Percentiles rank a stretch among this genome's conserved stretches.
These are phyloP conservation scores for Myrmecobius fasciatus DNA, from an alignment of 2,113 vertebrate genomes.

Conservation along the genomic window DNA sequence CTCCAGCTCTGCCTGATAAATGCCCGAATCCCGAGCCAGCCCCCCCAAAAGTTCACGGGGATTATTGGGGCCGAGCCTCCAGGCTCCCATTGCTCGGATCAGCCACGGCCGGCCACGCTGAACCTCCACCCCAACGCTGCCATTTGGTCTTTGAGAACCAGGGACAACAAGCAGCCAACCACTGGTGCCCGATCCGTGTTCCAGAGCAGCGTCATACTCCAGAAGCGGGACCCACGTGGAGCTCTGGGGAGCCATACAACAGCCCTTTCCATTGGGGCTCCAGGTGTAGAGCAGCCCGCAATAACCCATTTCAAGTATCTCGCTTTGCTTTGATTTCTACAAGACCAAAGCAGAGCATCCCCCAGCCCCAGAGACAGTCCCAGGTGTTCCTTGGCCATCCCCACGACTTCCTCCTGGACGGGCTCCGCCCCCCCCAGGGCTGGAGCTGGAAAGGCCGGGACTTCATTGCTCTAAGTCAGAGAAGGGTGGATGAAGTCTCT, in stretches of 20 bases:
- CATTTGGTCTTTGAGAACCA: not conserved
- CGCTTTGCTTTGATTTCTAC: too few relatives aligned
- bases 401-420: not conserved
- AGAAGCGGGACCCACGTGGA: not conserved
- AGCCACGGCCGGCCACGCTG: too few relatives aligned
- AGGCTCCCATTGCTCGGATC: rapidly evolving
- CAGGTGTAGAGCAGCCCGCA: not conserved
- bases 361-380: too few relatives aligned
- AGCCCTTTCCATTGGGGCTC: too few relatives aligned
- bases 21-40: too few relatives aligned
- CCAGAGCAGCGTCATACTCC: too few relatives aligned
- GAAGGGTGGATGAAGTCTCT: not conserved
- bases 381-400: not conserved
- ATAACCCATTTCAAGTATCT: not conserved
- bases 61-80: not conserved
- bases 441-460: not conserved
- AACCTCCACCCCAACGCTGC: not conserved
- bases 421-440: not conserved
- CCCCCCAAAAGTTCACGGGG: not conserved
- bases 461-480: not conserved
- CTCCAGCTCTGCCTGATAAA: not conserved
- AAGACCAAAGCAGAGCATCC: not conserved
- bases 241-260: too few relatives aligned
- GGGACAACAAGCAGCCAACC: too few relatives aligned
- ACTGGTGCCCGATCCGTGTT: too few relatives aligned